phyloP scores from a whole-genome alignment of 2,888 invertebrate species.

The Drosophila anceps region DNA sequence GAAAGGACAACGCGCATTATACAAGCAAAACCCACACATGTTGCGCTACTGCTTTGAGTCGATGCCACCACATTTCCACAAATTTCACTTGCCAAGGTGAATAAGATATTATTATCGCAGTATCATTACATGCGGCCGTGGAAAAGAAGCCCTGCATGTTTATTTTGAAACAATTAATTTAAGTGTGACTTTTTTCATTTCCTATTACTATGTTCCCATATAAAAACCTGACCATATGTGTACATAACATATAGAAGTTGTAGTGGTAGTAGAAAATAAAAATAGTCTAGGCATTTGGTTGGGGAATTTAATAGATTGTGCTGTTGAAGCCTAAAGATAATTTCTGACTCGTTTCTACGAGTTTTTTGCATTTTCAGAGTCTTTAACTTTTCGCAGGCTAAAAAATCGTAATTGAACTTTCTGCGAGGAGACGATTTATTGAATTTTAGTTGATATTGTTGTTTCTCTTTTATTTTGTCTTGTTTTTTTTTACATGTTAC shows the following conservation, averaged over 20 bases:
- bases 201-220: neutral
- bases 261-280: neutral
- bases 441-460: conserved; percentile 59
- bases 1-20: conserved; percentile 4
- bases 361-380: neutral
- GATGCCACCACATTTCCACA: conserved; percentile 5
- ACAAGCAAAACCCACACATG: neutral
- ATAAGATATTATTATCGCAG: conserved; percentile 40
- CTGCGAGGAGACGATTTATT: conserved; percentile 47
- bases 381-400: neutral
- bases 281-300: neutral
- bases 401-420: conserved; percentile 1
- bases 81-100: conserved; percentile 18
- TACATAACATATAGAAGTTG: neutral
- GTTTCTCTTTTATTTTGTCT: neutral
- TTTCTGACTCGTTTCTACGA: neutral
- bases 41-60: conserved; percentile 20
- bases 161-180: conserved; percentile 7
- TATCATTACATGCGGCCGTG: conserved; percentile 41
- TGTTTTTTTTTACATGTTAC: conserved; percentile 26
- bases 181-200: neutral
- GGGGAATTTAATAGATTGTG: neutral
- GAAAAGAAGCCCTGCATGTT: neutral
- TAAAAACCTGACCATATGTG: neutral
- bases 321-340: too few species aligned